phyloP scores from a whole-genome alignment of 2,113 vertebrate genomes.

The Macrotus californicus region DNA sequence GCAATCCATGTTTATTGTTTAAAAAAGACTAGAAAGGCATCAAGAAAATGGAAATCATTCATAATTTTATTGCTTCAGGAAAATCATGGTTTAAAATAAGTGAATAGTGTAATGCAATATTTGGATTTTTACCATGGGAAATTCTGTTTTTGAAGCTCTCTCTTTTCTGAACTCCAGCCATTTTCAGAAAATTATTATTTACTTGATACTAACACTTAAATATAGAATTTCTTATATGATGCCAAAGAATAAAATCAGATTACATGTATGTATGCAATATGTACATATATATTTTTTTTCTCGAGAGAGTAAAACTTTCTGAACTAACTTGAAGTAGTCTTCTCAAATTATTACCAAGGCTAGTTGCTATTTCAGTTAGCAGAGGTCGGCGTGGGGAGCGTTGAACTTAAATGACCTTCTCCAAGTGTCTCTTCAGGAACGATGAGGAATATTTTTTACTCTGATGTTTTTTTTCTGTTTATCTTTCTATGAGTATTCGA shows the following conservation, averaged over 20 bases:
- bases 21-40: background rate
- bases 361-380: conserved; percentile 22
- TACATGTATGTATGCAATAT: background rate
- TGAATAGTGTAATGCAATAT: background rate
- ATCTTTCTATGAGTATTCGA: conserved; percentile 47
- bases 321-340: conserved; percentile 18
- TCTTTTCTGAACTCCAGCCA: background rate
- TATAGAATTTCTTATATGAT: conserved; percentile 5
- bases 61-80: background rate
- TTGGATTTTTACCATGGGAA: background rate
- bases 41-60: background rate
- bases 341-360: conserved; percentile 15
- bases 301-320: conserved; percentile 28
- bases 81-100: background rate
- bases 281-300: background rate
- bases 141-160: background rate
- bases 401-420: conserved; percentile 55
- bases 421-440: conserved; percentile 43
- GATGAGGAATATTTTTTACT: conserved; percentile 43
- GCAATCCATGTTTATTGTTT: background rate
- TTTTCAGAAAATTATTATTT: conserved; percentile 43
- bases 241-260: conserved; percentile 25
- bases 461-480: conserved; percentile 42
- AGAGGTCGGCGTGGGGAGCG: background rate
- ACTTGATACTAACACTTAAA: conserved; percentile 28